These are phyloP conservation scores for Hydraecia micacea DNA, from an alignment of 2,888 invertebrate genomes.

Conservation along the genomic window DNA sequence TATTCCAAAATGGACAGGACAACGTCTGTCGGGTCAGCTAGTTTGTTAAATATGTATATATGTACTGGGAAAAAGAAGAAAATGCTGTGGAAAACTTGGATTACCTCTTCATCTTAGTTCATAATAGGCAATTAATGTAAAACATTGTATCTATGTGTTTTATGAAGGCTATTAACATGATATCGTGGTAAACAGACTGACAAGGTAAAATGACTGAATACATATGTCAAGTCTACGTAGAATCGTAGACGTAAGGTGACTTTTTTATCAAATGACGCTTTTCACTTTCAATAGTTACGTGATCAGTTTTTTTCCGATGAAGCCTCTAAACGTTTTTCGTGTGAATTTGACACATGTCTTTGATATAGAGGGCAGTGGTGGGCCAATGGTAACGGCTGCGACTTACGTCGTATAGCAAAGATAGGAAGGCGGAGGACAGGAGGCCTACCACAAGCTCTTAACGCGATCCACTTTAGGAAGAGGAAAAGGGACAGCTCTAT, in stretches of 20 bases:
- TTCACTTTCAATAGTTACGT: slow-evolving; percentile 11
- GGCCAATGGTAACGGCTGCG: not conserved
- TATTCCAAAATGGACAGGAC: not conserved
- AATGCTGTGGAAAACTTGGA: slow-evolving; percentile 16
- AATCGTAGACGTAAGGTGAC: slow-evolving; percentile 38
- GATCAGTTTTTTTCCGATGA: slow-evolving; percentile 26
- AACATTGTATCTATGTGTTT: slow-evolving; percentile 10
- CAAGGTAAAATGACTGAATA: not conserved
- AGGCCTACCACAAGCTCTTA: too few species aligned
- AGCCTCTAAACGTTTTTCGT: slow-evolving; percentile 1
- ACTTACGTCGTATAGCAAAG: not conserved
- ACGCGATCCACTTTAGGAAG: too few species aligned
- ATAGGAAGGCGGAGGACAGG: too few species aligned
- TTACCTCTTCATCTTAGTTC: not conserved
- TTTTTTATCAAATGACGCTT: slow-evolving; percentile 40
- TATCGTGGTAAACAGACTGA: slow-evolving; percentile 35
- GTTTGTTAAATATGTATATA: not conserved
- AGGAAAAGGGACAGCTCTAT: too few species aligned
- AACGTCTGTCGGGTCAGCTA: too few species aligned
- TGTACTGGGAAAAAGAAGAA: not conserved
- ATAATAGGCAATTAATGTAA: not conserved
- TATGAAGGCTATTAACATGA: slow-evolving; percentile 32
- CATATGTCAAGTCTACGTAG: slow-evolving; percentile 35
- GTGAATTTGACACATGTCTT: slow-evolving; percentile 13
- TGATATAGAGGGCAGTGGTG: not conserved